A percentile compares a stretch with the other conserved stretches of the same genome.
phyloP scores from a whole-genome alignment of 2,113 vertebrate species.

The Promerops cafer region DNA sequence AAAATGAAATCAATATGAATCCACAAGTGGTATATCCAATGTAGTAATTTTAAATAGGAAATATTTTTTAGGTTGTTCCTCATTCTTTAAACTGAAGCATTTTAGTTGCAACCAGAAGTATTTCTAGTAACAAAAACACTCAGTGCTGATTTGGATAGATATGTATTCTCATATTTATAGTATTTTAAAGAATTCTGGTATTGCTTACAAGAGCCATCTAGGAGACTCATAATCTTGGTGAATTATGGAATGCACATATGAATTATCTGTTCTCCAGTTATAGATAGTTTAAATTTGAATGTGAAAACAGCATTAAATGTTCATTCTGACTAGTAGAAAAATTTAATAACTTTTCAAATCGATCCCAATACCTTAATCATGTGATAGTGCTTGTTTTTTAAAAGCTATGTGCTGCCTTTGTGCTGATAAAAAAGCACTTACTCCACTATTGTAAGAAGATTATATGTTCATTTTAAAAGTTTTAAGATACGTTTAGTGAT shows the following conservation, averaged over 20 bases:
- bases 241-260: neutral
- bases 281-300: neutral
- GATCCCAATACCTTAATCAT: neutral
- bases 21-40: neutral
- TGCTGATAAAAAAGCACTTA: neutral
- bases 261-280: neutral
- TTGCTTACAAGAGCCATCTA: neutral
- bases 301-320: neutral
- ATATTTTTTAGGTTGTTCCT: neutral
- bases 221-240: neutral
- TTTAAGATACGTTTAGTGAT: neutral
- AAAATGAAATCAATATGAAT: neutral
- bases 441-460: neutral
- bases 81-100: neutral
- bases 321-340: neutral
- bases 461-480: neutral
- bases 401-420: neutral
- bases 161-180: neutral
- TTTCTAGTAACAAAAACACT: conserved; percentile 22
- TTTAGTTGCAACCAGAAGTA: conserved; percentile 17
- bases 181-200: neutral
- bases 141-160: conserved; percentile 12
- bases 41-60: neutral
- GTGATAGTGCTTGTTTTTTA: neutral
- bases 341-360: neutral